A percentile compares a stretch with the other conserved stretches of the same genome.
phyloP scores from a whole-genome alignment of 2,888 invertebrate species.

The Leptopilina syphax region DNA sequence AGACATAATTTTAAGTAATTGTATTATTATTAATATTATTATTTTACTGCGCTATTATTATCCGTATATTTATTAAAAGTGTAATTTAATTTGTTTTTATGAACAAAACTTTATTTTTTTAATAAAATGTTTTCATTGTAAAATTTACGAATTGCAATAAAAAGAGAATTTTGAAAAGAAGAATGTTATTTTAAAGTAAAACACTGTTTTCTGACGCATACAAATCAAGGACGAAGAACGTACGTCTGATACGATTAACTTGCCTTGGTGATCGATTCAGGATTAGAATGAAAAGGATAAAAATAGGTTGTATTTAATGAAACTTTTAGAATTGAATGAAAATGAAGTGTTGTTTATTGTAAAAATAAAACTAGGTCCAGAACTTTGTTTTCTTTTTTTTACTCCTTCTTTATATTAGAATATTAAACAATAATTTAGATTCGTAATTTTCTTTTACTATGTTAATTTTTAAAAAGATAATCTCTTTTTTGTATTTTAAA shows the following conservation, averaged over 20 bases:
- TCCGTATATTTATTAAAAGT: too few species aligned
- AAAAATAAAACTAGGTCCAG: neutral
- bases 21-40: too few species aligned
- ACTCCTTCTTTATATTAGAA: neutral
- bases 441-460: too few species aligned
- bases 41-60: too few species aligned
- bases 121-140: too few species aligned
- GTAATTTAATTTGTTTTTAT: too few species aligned
- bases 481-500: too few species aligned
- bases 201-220: neutral
- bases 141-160: too few species aligned
- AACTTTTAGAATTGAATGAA: conserved; percentile 10
- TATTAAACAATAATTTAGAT: too few species aligned
- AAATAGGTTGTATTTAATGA: neutral
- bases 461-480: too few species aligned
- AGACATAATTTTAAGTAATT: too few species aligned
- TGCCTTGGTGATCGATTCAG: conserved; percentile 5
- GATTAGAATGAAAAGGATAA: conserved; percentile 12
- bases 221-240: conserved; percentile 2
- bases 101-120: too few species aligned
- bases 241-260: conserved; percentile 5
- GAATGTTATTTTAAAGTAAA: neutral
- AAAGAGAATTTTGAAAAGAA: neutral
- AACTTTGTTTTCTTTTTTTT: neutral
- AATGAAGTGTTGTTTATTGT: neutral